Evolutionary conservation across 1,140 invertebrate genomes (phyloP).

Genomic region (Aradophagus sp.): DNA sequence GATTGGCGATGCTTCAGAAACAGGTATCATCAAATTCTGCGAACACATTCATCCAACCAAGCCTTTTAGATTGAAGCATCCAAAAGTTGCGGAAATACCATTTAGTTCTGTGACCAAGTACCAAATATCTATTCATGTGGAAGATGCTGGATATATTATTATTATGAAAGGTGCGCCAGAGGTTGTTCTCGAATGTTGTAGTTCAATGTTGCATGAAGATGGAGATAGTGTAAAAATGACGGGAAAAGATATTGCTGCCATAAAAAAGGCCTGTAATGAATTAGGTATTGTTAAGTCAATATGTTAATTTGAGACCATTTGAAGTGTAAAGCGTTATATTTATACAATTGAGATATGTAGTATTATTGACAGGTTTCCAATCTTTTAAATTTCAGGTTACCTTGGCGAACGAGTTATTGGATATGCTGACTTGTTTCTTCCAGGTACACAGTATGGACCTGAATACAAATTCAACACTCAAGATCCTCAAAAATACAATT

Average conservation of each 20-base stretch:
- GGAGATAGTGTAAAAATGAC: too few species aligned
- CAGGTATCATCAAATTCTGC: constrained; percentile 86
- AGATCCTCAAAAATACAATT: too few species aligned
- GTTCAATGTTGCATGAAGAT: constrained; percentile 95
- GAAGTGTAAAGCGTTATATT: too few species aligned
- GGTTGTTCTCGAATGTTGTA: constrained; percentile 96
- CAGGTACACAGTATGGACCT: too few species aligned
- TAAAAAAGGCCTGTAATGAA: constrained; percentile 97
- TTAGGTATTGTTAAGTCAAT: constrained; percentile 93
- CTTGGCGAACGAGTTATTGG: too few species aligned
- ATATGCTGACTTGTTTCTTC: too few species aligned
- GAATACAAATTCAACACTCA: too few species aligned
- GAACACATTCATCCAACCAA: constrained; percentile 88
- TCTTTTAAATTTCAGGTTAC: too few species aligned
- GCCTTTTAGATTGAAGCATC: constrained; percentile 90
- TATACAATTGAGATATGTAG: too few species aligned
- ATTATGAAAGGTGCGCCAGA: constrained; percentile 99
- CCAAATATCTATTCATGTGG: constrained; percentile 95
- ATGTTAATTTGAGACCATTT: constrained; percentile 94
- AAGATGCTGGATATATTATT: constrained; percentile 92
- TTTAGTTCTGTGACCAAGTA: constrained; percentile 77
- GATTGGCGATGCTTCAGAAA: constrained; percentile 86
- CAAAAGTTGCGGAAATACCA: constrained; percentile 69
- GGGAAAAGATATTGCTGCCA: constrained; percentile 96
- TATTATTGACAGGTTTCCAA: too few species aligned